Base-by-base conservation (phyloP, 2,797 vertebrate species). In the Hippocampus kuda region DNA sequence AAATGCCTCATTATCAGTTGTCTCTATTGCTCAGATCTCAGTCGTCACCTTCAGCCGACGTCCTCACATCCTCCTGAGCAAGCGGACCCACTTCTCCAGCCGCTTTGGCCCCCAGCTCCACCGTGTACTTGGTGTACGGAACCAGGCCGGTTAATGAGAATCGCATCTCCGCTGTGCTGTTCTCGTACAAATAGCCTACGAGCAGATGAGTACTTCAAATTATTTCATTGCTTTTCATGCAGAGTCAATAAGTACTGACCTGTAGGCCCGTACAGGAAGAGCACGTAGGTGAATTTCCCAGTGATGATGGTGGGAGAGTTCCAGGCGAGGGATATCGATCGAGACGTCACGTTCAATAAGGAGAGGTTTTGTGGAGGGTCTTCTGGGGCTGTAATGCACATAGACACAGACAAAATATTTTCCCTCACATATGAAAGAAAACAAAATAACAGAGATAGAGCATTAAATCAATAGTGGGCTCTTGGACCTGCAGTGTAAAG, bases 271-370 rank as follows among this genome's bases (percentile, higher is more conserved):
- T 91, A 81, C 54, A 99, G 86, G 75, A 94, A 92, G 79, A 98
- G 80, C 78, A 91, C 83, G 20, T 98, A 99, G 83, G 86, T 93
- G 87, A 94, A 95, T 73, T 90, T 94, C 63, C 97, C 97, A 44
- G 97, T 99, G 66, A 92, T 80, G 69, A 89, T 88, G 15, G 67
- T 85, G 65, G 97, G 97, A 77, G 95, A 86, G 15, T 89, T 94
- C 95, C 97, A 99, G 8, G 83, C 89, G 71, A 95, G 83, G 24
- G 87, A 89, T 74, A 98, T 89, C 0, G 91, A 93, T 68, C 91
- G 93, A 42, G 93, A 94, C 22, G 94, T 97, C 77, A 94, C 71
- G 30, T 95, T 95, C 70, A 85, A 79, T 34, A 89, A 83, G 34
- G 83, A 16, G 53, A 95, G 70, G 77, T 93, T 96, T 82, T 94